Base-by-base conservation (phyloP, 2,797 vertebrate species). In the Garrulus glandarius region DNA sequence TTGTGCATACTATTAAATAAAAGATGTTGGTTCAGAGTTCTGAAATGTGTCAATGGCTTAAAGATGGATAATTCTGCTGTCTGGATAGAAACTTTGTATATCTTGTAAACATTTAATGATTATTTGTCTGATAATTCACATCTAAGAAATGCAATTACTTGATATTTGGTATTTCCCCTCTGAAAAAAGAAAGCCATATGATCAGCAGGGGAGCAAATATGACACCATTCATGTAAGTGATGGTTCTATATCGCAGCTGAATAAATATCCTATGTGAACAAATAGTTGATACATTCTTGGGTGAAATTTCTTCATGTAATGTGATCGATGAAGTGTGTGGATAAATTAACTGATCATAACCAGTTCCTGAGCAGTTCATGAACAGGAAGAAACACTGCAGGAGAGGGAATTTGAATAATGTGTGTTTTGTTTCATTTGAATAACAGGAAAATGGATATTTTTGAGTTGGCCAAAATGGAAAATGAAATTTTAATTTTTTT, bases 331-430 rank as follows among this genome's bases (percentile, higher is more conserved):
- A 96, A 86, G 36, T 89, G 55, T 65, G 64, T 81, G 63, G 63
- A 87, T 81, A 81, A 80, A 90, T 95, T 94, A 94, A 81, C 59
- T 84, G 87, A 81, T 78, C 43, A 74, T 91, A 91, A 84, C 44
- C 57, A 86, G 57, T 81, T 94, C 37, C 71, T 74, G 71, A 91
- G 87, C 64, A 53, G 89, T 83, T 87, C 10, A 50, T 55, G 61
- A 86, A 84, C 34, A 55, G 75, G 39, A 95, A 86, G 41, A 89
- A 79, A 50, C 53, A 55, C 53, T 80, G 50, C 26, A 90, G 50
- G 86, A 29, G 18, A 65, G n/a, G 19, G 69, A 74, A 80, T 89
- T 87, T 79, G 43, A 77, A 79, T 91, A 80, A 82, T 30, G 16
- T 60, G 6, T 69, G 61, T 83, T 85, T 80, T 77, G 44, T 87